Base-by-base conservation (phyloP, 2,888 invertebrate genomes). In the Brachylomia viminalis region DNA sequence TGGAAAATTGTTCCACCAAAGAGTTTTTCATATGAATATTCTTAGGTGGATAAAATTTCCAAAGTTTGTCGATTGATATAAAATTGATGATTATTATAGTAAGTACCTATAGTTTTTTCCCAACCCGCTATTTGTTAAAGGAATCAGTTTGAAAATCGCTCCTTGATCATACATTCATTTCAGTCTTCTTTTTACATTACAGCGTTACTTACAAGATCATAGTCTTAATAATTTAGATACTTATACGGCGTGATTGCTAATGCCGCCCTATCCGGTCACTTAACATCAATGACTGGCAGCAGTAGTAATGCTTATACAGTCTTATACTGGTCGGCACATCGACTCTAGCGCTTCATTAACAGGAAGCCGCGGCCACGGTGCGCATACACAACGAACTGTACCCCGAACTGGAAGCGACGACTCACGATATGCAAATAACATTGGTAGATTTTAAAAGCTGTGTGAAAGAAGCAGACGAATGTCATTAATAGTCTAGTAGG, bases 301-400 rank as follows among this genome's bases (percentile, higher is more conserved):
- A 80, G 33, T 23, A 73, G 42, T 70, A 73, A 79, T 76, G 74
- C 72, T 84, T 78, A 73, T 82, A 85, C 71, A 83, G 75, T 75
- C 78, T 75, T 78, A 72, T 79, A 83, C 77, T 83, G 38, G 69
- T 87, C 73, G 66, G 77, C 79, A 72, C 81, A 79, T 77, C 68
- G 79, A 72, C 78, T 61, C 74, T 77, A 84, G 92, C 90, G 90
- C 90, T 91, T 93, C 93, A 93, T 93, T 94, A 94, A 92, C 95
- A 95, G 95, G 95, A 95, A 95, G 92, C 92, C 79, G 79, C 83
- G 86, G 83, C 90, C 93, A 93, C 91, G 92, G 88, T 89, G 91
- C 90, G 95, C 94, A 95, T 95, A 92, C 93, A 90, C 91, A 94
- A 95, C 92, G 85, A 84, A 62, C 82, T 61, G 69, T 86, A 85